phyloP scores from a whole-genome alignment of 2,888 invertebrate genomes.

The Protonemura montana region DNA sequence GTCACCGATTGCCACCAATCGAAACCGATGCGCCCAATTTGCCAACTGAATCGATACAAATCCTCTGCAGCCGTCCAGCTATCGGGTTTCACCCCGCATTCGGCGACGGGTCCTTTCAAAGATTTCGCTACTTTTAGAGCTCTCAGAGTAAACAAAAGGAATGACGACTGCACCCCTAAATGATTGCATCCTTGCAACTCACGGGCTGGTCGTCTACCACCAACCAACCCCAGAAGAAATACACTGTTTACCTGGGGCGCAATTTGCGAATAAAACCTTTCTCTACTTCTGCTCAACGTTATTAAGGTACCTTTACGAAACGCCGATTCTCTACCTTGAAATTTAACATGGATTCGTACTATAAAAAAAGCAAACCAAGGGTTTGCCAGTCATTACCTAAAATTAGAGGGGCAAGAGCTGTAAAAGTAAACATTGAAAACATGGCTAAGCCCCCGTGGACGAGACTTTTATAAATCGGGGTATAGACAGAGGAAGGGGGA shows the following conservation, averaged over 20 bases:
- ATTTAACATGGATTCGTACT: background rate
- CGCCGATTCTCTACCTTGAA: background rate
- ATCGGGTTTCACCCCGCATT: background rate
- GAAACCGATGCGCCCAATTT: background rate
- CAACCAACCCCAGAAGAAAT: background rate
- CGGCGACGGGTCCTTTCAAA: background rate
- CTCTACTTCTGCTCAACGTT: constrained; percentile 34
- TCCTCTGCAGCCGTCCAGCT: background rate
- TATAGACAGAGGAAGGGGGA: constrained; percentile 14
- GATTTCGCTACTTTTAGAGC: background rate
- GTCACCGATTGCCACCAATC: background rate
- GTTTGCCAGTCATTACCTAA: constrained; percentile 46
- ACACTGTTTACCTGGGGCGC: background rate
- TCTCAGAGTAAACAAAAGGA: background rate
- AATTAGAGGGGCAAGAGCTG: constrained; percentile 46
- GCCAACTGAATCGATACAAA: background rate
- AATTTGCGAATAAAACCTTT: constrained; percentile 18
- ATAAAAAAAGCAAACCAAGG: constrained; percentile 38
- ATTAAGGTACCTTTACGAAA: constrained; percentile 13
- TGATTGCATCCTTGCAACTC: background rate
- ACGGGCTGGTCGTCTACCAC: background rate
- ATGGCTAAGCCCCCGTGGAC: constrained; percentile 34
- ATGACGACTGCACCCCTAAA: background rate
- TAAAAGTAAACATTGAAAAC: constrained; percentile 48
- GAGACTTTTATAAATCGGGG: constrained; percentile 17